Percentiles rank a stretch among this genome's conserved stretches.
Evolutionary conservation across 2,113 vertebrate genomes (phyloP).

Genomic region (Grammomys surdaster): DNA sequence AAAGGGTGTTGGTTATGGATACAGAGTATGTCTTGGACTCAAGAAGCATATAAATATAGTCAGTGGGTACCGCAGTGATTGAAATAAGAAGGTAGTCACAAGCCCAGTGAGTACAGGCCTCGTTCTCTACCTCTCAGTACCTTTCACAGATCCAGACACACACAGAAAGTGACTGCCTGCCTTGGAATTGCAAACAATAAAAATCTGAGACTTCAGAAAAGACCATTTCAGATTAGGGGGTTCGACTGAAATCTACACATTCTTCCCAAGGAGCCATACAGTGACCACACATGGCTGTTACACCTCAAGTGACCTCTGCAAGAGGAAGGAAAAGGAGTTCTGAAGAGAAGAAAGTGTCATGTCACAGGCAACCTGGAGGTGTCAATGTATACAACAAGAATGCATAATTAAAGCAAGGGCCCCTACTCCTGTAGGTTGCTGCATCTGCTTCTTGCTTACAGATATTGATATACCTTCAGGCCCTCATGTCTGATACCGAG

Average conservation of each 20-base stretch:
- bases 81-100: neutral
- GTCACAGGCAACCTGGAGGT: neutral
- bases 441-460: neutral
- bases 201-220: neutral
- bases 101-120: neutral
- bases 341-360: neutral
- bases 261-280: neutral
- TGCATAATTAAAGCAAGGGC: neutral
- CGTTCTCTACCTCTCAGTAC: neutral
- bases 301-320: neutral
- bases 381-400: neutral
- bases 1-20: neutral
- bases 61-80: neutral
- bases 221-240: neutral
- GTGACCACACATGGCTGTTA: neutral
- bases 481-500: neutral
- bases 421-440: neutral
- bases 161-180: neutral
- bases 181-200: slow-evolving; percentile 34
- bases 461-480: neutral
- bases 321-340: neutral
- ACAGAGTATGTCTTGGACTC: neutral
- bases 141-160: neutral
- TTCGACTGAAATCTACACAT: neutral
- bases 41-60: neutral